Percentiles rank a stretch among this genome's conserved stretches.
These are phyloP conservation scores for Microvelia longipes DNA, from an alignment of 1,140 invertebrate species.

Conservation along the genomic window DNA sequence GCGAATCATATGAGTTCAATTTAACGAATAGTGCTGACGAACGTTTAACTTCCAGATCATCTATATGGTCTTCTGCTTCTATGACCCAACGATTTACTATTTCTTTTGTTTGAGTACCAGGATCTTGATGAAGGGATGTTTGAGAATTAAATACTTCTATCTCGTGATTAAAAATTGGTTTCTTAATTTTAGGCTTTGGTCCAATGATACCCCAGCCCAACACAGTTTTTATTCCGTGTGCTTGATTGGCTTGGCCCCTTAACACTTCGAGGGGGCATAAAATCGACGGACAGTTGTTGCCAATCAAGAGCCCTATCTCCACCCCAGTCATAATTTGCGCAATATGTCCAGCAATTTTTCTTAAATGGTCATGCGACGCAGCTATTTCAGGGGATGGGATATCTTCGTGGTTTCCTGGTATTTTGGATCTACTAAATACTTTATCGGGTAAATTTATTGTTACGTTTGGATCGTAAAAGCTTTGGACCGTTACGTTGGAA, in stretches of 20 bases:
- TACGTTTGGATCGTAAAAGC: background rate
- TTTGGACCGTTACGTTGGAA: background rate
- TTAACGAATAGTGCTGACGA: no score
- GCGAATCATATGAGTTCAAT: no score
- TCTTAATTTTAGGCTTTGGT: background rate
- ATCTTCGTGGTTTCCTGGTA: conserved; percentile 28
- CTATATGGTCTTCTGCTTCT: background rate
- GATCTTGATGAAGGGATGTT: no score
- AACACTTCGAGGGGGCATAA: background rate
- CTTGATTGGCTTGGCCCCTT: background rate
- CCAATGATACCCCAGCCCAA: background rate
- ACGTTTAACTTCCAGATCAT: no score
- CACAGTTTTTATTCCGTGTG: background rate
- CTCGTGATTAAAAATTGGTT: background rate
- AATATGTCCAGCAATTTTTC: background rate
- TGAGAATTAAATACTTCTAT: no score
- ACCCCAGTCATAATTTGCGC: background rate
- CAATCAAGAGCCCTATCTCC: background rate
- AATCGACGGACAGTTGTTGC: background rate
- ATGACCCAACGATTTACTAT: background rate
- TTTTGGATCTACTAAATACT: background rate
- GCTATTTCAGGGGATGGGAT: conserved; percentile 6
- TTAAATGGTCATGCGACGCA: background rate
- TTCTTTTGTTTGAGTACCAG: no score
- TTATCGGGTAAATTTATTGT: background rate